These are phyloP conservation scores for Drosophila acutilabella DNA, from an alignment of 2,888 invertebrate species.

Conservation along the genomic window DNA sequence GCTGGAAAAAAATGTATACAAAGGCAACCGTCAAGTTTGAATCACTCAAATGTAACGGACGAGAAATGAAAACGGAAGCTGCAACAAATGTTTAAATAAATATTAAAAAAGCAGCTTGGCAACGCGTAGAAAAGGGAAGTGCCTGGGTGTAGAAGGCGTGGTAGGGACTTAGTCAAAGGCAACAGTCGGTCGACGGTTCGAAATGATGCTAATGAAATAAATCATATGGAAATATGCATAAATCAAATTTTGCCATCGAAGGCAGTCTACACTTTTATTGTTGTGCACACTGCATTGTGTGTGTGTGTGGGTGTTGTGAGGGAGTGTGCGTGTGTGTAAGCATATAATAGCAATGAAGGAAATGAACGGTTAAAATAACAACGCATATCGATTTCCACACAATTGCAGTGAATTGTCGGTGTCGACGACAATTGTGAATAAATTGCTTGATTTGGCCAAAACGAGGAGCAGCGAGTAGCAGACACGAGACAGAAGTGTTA, in stretches of 20 bases:
- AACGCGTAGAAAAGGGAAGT: conserved; percentile 21
- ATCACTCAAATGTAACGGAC: conserved; percentile 79
- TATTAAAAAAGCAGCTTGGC: conserved; percentile 70
- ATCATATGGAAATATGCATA: conserved; percentile 80
- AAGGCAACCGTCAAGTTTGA: conserved; percentile 81
- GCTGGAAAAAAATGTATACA: conserved; percentile 79
- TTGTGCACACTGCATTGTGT: conserved; percentile 37
- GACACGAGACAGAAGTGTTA: conserved; percentile 34
- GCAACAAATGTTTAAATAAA: conserved; percentile 81
- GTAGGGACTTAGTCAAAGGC: conserved; percentile 19
- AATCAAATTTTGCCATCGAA: conserved; percentile 70
- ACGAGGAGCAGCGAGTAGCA: conserved; percentile 18
- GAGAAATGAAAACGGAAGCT: conserved; percentile 79
- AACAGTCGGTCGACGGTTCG: conserved; percentile 25
- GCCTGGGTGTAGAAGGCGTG: not conserved
- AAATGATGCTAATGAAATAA: conserved; percentile 78
- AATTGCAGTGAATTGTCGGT: conserved; percentile 63
- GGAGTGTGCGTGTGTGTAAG: conserved; percentile 6
- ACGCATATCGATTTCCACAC: conserved; percentile 80
- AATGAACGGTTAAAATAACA: conserved; percentile 81
- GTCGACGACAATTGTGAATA: conserved; percentile 78
- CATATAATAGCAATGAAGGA: conserved; percentile 67
- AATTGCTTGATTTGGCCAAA: conserved; percentile 80
- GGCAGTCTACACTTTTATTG: conserved; percentile 34
- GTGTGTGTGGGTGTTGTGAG: conserved; percentile 3